These are phyloP conservation scores for Megaustenia siamemsis DNA, from an alignment of 2,888 invertebrate genomes.

Conservation along the genomic window DNA sequence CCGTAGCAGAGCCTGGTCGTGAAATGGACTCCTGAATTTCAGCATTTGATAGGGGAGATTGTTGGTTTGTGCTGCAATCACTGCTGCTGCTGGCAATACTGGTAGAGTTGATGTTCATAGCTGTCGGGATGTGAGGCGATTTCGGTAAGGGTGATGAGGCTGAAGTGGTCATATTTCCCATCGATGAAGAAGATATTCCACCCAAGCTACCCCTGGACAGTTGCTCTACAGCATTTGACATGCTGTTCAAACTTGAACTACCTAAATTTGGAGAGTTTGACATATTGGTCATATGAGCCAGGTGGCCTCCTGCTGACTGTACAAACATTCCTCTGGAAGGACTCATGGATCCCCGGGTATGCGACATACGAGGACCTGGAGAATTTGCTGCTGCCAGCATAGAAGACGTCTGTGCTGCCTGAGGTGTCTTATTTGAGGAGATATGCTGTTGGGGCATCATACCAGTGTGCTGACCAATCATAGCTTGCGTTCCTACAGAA, in stretches of 20 bases:
- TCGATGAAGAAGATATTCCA: slow-evolving; percentile 39
- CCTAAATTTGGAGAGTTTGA: slow-evolving; percentile 57
- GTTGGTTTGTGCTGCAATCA: slow-evolving; percentile 27
- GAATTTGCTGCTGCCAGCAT: slow-evolving; percentile 75
- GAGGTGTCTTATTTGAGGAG: slow-evolving; percentile 71
- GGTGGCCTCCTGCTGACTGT: slow-evolving; percentile 60
- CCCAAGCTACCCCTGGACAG: slow-evolving; percentile 50
- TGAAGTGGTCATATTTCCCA: slow-evolving; percentile 35
- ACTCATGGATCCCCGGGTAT: slow-evolving; percentile 52
- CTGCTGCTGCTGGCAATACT: slow-evolving; percentile 34
- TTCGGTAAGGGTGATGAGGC: slow-evolving; percentile 44
- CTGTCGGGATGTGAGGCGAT: slow-evolving; percentile 30
- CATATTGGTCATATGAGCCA: slow-evolving; percentile 69
- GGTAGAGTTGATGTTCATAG: slow-evolving; percentile 23
- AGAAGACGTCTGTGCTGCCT: slow-evolving; percentile 77
- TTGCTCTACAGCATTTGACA: slow-evolving; percentile 62
- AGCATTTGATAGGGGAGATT: slow-evolving; percentile 55
- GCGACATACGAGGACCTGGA: slow-evolving; percentile 59
- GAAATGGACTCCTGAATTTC: slow-evolving; percentile 55
- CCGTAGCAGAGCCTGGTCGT: slow-evolving; percentile 48
- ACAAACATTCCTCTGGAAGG: slow-evolving; percentile 65
- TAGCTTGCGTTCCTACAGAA: slow-evolving; percentile 13
- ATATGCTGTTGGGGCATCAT: slow-evolving; percentile 44
- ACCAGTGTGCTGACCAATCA: slow-evolving; percentile 53
- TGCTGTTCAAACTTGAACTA: slow-evolving; percentile 59